Evolutionary conservation across 1,140 invertebrate species (phyloP), one percentile per base, ranked within the genome.

Genomic region (Drosophila tristis): DNA sequence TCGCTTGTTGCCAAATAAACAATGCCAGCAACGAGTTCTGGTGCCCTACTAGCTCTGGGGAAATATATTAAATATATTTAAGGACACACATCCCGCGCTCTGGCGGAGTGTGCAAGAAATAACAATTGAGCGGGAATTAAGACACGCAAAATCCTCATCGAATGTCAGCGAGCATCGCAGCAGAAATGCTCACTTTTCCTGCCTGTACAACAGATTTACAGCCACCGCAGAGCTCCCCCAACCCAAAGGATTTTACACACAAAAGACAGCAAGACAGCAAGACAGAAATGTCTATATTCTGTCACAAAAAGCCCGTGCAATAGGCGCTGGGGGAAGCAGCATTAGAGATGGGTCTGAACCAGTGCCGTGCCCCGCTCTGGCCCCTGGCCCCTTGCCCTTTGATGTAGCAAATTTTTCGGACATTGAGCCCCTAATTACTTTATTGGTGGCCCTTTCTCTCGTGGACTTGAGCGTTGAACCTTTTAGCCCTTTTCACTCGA

Each of bases 381-480:
- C 7, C n/a, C n/a, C 16, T 16, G 16, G 31, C 31, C 31, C 55
- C 49, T 48, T 76, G 74, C 80, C 78, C 75, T 87, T 87, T 87
- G 82, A 87, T 89, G 82, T 87, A 68, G 60, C 78, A 82, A 82
- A 89, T 87, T 87, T 87, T 80, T 87, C 82, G 82, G 82, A 87
- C 82, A 87, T 78, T 89, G 80, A 87, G 82, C 82, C 70, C 71
- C 84, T 87, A 87, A 87, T 87, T 87, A 87, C 82, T 87, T 87
- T 89, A 87, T 87, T 87, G 82, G 82, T 78, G 82, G 74, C 82
- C 82, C 76, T 87, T 86, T 61, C 74, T 68, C 26, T 39, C 64
- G 81, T 81, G 62, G 53, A 71, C 35, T 39, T 63, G 51, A 53
- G 65, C 60, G 63, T 62, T 76, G 63, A 82, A 87, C 82, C 82